Evolutionary conservation across 2,888 invertebrate genomes (phyloP), one percentile per base, ranked within the genome.

Genomic region (Thymelicus lineola): DNA sequence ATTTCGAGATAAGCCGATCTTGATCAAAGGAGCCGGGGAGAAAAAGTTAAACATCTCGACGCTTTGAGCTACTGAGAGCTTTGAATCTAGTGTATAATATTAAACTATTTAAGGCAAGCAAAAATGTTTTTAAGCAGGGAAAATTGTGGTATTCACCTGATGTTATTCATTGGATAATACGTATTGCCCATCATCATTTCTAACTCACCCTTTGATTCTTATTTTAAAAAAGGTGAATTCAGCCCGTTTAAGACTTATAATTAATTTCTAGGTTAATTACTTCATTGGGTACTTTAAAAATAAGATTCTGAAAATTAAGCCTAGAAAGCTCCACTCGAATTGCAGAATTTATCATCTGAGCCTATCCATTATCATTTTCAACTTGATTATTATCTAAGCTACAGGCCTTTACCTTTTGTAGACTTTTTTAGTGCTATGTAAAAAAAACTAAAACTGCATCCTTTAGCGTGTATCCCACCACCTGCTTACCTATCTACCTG

Each of bases 81-180:
- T 66, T 63, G 57, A 63, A 62, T 63, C 62, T 63, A 46, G 68
- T 38, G 58, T 50, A 58, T 69, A 69, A 63, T 69, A 69, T 69
- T 69, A 58, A 69, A 69, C 62, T 68, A 68, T 68, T 57, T 28
- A 45, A 68, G 42, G 53, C 46, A 60, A 62, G 57, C 72, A 69
- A 70, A 67, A 79, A 78, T 81, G 79, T 81, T 79, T 77, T 72
- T 35, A 6, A 17, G 28, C 35, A 1, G 28, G 55, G 35, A 35
- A 55, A 55, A 5, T 20, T 20, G 1, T 53, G 20, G 12, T 10
- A 20, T 53, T 53, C 53, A 53, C 53, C 53, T 53, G 28, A 2
- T 28, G 9, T 2, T 17, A 3, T 14, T 53, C 53, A 50, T 17
- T 17, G 50, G 50, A 17, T 12, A 20, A 9, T 53, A 6, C 20